These are phyloP conservation scores for Dendrophyllia cribrosa DNA, from an alignment of 64 coral and sea anemone species.

Conservation along the genomic window DNA sequence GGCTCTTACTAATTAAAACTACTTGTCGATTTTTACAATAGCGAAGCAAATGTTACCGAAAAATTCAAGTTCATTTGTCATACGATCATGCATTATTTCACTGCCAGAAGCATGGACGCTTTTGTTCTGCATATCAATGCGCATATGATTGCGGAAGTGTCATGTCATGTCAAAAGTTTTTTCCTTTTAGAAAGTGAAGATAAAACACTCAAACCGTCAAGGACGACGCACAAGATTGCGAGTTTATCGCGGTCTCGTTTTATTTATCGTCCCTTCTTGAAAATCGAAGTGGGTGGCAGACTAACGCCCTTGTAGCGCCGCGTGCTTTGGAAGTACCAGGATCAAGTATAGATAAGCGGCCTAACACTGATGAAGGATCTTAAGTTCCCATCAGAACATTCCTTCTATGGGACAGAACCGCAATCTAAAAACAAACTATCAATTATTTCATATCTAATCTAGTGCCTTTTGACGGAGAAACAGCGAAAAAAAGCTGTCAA, in stretches of 20 bases:
- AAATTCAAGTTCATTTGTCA: too few species aligned
- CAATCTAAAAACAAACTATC: slow-evolving; percentile 20
- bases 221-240: background rate
- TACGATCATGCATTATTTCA: too few species aligned
- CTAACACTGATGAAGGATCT: background rate
- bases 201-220: background rate
- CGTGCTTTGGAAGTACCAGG: background rate
- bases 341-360: background rate
- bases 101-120: too few species aligned
- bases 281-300: slow-evolving; percentile 12
- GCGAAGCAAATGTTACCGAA: too few species aligned
- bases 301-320: background rate
- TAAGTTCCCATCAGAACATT: background rate
- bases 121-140: too few species aligned
- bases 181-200: background rate
- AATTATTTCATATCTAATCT: background rate
- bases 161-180: too few species aligned
- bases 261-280: background rate
- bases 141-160: too few species aligned
- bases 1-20: too few species aligned
- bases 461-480: background rate
- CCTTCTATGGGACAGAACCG: background rate
- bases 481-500: background rate
- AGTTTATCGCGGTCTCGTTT: slow-evolving; percentile 3
- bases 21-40: too few species aligned